Base-by-base conservation (phyloP, 2,113 vertebrate genomes). In the Progne subis region DNA sequence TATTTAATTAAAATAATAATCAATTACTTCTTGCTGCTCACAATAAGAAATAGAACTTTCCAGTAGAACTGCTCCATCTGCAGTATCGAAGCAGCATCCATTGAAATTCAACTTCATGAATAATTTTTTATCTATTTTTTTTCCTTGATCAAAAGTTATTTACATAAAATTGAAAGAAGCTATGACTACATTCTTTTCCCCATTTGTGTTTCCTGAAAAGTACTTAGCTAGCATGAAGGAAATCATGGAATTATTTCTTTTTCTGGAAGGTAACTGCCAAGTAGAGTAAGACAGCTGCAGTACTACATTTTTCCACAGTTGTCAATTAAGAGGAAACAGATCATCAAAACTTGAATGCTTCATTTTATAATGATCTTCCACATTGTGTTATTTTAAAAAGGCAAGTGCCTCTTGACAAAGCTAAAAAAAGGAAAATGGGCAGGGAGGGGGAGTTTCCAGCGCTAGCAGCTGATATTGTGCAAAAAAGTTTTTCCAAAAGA, bases 331-430 rank as follows among this genome's bases (percentile, higher is more conserved):
- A 98, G 96, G 97, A 98, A 98, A 94, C 89, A 97, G 85, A 97
- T 98, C 93, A 97, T 97, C 97, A 98, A 69, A 95, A 96, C 65
- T 89, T 96, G 96, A 98, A 96, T 97, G 95, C 96, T 96, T 97
- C 97, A 93, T 96, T 95, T 96, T 68, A 95, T 94, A 95, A 95
- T 80, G 83, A 96, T 96, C 59, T 83, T 95, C 68, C 61, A 34
- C 37, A 92, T 92, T 95, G 81, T 95, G 56, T 65, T 93, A 86
- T 84, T 94, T 92, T 85, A 74, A 94, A 96, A 95, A 91, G 75
- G 82, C 96, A 94, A 97, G 69, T 88, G 81, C 47, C 92, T 97
- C 90, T 96, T 96, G 80, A 96, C 26, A 90, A 96, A 89, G 23
- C 68, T 86, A 88, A 87, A 91, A 89, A 96, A 87, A 81, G 76